Conservation (phyloP, 1,140 invertebrate species). For the Drosophila pachea region DNA sequence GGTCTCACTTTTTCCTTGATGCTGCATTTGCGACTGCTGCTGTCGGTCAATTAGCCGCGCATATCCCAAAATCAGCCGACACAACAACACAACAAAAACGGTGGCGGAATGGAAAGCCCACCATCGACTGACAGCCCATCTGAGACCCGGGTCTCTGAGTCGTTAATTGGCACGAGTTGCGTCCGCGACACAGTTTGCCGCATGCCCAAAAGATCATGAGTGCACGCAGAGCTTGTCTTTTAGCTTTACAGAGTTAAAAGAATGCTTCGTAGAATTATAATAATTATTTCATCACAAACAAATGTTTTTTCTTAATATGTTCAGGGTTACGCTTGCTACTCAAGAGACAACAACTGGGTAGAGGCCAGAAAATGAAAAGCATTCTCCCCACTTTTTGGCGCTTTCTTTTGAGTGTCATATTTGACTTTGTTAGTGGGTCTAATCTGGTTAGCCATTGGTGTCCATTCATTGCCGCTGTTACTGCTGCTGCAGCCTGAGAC, state of each 20-base stretch:
- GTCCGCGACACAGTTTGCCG: slow-evolving; percentile 52
- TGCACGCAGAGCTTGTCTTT: slow-evolving; percentile 39
- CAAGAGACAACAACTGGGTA: no score
- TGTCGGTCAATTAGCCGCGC: slow-evolving; percentile 70
- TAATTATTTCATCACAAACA: no score
- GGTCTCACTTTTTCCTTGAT: slow-evolving; percentile 59
- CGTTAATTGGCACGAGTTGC: slow-evolving; percentile 64
- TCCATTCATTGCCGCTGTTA: slow-evolving; percentile 58
- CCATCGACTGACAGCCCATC: slow-evolving; percentile 49
- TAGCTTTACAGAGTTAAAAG: background rate
- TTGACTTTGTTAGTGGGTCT: slow-evolving; percentile 25
- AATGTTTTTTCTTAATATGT: no score
- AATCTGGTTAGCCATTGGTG: slow-evolving; percentile 25
- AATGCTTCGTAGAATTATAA: no score
- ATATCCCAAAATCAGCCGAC: slow-evolving; percentile 48
- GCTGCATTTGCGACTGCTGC: slow-evolving; percentile 49
- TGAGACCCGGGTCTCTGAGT: slow-evolving; percentile 46
- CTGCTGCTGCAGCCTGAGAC: no score
- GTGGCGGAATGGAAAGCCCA: slow-evolving; percentile 58
- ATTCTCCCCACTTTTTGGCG: slow-evolving; percentile 14
- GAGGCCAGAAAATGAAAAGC: slow-evolving; percentile 23
- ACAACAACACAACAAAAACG: slow-evolving; percentile 20
- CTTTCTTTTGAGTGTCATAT: slow-evolving; percentile 35
- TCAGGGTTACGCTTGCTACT: background rate
- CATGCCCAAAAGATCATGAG: slow-evolving; percentile 50